Base-by-base conservation (phyloP, 1,140 invertebrate species). In the Asbolus verrucosus region DNA sequence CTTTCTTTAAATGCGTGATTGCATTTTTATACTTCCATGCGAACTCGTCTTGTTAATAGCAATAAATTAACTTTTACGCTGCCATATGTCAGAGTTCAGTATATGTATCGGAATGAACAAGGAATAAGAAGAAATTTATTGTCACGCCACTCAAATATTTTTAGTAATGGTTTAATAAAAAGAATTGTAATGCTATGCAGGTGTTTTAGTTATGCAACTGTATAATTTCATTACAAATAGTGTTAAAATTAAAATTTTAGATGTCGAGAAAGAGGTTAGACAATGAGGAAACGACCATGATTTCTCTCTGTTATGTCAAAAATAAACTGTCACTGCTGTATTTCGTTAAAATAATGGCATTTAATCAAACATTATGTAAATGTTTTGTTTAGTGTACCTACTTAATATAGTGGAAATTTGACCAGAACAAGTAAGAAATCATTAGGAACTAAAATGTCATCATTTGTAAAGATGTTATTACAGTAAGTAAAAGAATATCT, bases 71-170 rank as follows among this genome's bases (percentile, higher is more conserved):
- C 46, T 54, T 54, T 54, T 54, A 54, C 46, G 19, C 11, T 3
- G 21, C 19, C 46, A 54, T 54, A 54, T 54, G 46, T 54, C 46
- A 54, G 13, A 54, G 46, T 54, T 54, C 46, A 54, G 19, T 27
- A 54, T 30, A 13, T 54, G 46, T 24, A 54, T 27, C 46, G 27
- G 21, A 24, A 54, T 27, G 19, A 9, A 9, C 14, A 54, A 54
- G 21, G 46, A 24, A 54, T 13, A 54, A 54, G 33, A 54, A 54
- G 46, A 54, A 54, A 54, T n/a, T n/a, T n/a, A n/a, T n/a, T n/a
- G n/a, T n/a, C n/a, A n/a, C n/a, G n/a, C n/a, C n/a, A n/a, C n/a
- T n/a, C n/a, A n/a, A n/a, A n/a, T n/a, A n/a, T n/a, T n/a, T 27
- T 27, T 8, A 27, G 8, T 8, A 36, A 36, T 36, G 11, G 11